A percentile compares a stretch with the other conserved stretches of the same genome.
Evolutionary conservation across 2,113 vertebrate species (phyloP).

Genomic region (Catharus bicknelli): DNA sequence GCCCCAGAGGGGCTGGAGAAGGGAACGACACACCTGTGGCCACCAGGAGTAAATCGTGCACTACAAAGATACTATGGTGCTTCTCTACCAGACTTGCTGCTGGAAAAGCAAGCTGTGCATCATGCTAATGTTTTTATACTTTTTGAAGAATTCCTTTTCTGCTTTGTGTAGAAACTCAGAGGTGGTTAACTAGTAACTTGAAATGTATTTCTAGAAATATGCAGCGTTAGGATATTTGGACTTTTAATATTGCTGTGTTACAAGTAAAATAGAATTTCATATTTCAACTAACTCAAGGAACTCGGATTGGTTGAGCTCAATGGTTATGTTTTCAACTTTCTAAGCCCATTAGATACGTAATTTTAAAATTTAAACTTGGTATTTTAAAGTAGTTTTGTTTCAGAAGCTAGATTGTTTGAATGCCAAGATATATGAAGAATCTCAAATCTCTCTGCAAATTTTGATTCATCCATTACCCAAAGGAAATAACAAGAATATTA

Average conservation of each 20-base stretch:
- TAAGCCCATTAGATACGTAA: constrained; percentile 30
- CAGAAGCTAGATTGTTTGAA: constrained; percentile 33
- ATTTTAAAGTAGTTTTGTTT: constrained; percentile 20
- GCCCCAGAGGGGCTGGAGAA: background rate
- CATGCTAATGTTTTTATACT: constrained; percentile 42
- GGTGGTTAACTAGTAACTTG: constrained; percentile 68
- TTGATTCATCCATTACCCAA: background rate
- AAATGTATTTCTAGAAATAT: constrained; percentile 63
- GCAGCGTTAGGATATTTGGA: constrained; percentile 23
- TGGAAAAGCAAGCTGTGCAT: constrained; percentile 74
- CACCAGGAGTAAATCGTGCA: constrained; percentile 39
- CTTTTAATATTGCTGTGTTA: constrained; percentile 30
- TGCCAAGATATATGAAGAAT: constrained; percentile 34
- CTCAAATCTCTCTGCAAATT: constrained; percentile 2
- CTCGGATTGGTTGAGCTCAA: background rate
- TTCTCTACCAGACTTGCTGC: constrained; percentile 72
- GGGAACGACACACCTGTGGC: background rate
- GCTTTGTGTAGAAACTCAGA: constrained; percentile 61
- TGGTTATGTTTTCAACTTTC: constrained; percentile 33
- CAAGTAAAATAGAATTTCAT: constrained; percentile 43
- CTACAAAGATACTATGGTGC: constrained; percentile 66
- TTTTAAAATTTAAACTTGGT: constrained; percentile 30
- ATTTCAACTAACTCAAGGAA: constrained; percentile 10
- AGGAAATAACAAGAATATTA: constrained; percentile 1
- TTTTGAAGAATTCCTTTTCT: constrained; percentile 59